phyloP scores from a whole-genome alignment of 1,140 invertebrate genomes.

The Drosophila asahinai region DNA sequence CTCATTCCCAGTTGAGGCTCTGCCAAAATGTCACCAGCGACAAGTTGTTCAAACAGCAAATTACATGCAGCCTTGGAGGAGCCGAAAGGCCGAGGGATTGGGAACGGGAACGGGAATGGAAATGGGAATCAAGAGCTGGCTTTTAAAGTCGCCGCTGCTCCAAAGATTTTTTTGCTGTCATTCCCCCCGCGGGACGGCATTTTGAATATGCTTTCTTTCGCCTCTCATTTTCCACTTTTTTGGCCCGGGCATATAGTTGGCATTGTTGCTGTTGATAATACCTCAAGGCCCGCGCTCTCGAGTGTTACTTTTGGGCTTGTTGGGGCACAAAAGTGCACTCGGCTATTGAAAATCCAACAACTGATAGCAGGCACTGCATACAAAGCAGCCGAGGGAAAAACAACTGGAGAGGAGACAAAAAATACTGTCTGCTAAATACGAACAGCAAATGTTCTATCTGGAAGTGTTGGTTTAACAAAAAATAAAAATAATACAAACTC shows the following conservation, averaged over 20 bases:
- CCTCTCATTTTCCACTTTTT: constrained; percentile 30
- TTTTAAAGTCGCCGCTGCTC: constrained; percentile 39
- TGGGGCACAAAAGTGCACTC: constrained; percentile 66
- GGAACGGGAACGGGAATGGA: background rate
- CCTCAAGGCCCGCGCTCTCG: constrained; percentile 36
- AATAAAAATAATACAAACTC: background rate
- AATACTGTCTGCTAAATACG: background rate
- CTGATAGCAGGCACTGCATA: constrained; percentile 71
- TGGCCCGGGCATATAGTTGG: constrained; percentile 4
- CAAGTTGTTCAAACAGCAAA: constrained; percentile 71
- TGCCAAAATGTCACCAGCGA: constrained; percentile 75
- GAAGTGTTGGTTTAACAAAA: background rate
- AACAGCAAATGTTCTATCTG: constrained; percentile 17
- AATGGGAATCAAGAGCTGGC: background rate
- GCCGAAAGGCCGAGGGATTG: background rate
- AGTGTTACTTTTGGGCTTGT: constrained; percentile 66
- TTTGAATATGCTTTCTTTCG: constrained; percentile 50
- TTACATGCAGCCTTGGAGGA: constrained; percentile 43
- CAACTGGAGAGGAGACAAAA: constrained; percentile 8
- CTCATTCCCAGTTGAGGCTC: constrained; percentile 41
- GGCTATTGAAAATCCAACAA: constrained; percentile 69
- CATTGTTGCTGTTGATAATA: constrained; percentile 44
- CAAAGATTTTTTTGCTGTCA: constrained; percentile 26
- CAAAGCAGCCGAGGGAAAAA: constrained; percentile 55
- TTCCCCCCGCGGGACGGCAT: constrained; percentile 29